Base-by-base conservation (phyloP, 2,888 invertebrate species). In the Standfussiana lucernea region DNA sequence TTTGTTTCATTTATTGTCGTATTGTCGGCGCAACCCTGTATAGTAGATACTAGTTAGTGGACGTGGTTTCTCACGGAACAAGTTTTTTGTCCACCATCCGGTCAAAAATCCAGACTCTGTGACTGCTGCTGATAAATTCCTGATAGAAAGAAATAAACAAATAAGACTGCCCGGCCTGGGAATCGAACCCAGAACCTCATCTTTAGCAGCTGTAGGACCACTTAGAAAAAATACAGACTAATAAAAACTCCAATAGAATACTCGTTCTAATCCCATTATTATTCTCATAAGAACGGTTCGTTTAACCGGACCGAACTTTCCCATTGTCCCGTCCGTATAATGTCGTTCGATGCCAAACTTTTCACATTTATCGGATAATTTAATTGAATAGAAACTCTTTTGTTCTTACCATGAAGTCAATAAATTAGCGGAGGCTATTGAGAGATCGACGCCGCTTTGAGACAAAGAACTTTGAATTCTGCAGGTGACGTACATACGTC, bases 321-420 rank as follows among this genome's bases (percentile, higher is more conserved):
- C 40, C 45, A 61, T 84, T 80, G 75, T 80, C 15, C 15, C 15
- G 7, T 67, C 35, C 15, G 65, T 42, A 62, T 77, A 77, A 83
- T 81, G 37, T 64, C 73, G 71, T 72, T 72, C 68, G 75, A 84
- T 77, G 70, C 66, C 67, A 86, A 89, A 89, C 88, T 89, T 89
- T 88, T 68, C 86, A 59, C 82, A 88, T 89, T 88, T 83, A 88
- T 80, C 84, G 88, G 71, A 86, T 86, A 85, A 89, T 89, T 89
- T 82, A 89, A 89, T 89, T 89, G 88, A 89, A 85, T 81, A 74
- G 85, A 86, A 85, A 72, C 47, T 56, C 84, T 68, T 88, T 89
- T 89, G 89, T 88, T 82, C 88, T 79, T 83, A n/a, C 73, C 68
- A 73, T 82, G 75, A 77, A 85, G 73, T 72, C 75, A 69, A 83